Conservation (phyloP, 2,888 invertebrate species). For the Patella depressa region DNA sequence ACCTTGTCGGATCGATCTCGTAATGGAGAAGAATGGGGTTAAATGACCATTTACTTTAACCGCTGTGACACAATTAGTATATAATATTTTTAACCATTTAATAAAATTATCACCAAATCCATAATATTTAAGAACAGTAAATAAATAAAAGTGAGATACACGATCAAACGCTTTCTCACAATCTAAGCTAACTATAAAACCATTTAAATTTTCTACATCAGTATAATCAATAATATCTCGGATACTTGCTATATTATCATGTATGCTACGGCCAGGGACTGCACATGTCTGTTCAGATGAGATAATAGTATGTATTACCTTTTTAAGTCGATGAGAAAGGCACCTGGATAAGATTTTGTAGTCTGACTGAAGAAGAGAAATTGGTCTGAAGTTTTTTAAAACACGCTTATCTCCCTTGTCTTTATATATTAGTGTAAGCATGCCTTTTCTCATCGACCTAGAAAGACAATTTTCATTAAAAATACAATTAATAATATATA, state of each 20-base stretch:
- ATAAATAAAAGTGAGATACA: slow-evolving; percentile 40
- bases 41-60: slow-evolving; percentile 39
- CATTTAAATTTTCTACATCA: slow-evolving; percentile 34
- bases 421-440: slow-evolving; percentile 40
- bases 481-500: slow-evolving; percentile 23
- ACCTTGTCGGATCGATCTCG: slow-evolving; percentile 1
- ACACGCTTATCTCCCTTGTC: slow-evolving; percentile 28
- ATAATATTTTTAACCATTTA: slow-evolving; percentile 15
- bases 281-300: slow-evolving; percentile 43
- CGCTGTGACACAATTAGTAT: slow-evolving; percentile 28
- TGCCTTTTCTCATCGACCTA: slow-evolving; percentile 19
- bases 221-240: slow-evolving; percentile 40
- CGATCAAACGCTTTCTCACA: slow-evolving; percentile 49
- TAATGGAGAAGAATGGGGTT: slow-evolving; percentile 20
- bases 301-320: slow-evolving; percentile 34
- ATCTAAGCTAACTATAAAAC: slow-evolving; percentile 41
- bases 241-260: slow-evolving; percentile 42
- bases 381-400: slow-evolving; percentile 44
- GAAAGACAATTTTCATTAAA: slow-evolving; percentile 29
- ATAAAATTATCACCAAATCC: slow-evolving; percentile 17
- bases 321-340: slow-evolving; percentile 32
- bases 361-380: slow-evolving; percentile 42
- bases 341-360: slow-evolving; percentile 43
- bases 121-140: slow-evolving; percentile 17
- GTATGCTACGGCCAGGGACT: slow-evolving; percentile 38